Evolutionary conservation across 2,797 vertebrate species (phyloP).

Genomic region (Paguma larvata): DNA sequence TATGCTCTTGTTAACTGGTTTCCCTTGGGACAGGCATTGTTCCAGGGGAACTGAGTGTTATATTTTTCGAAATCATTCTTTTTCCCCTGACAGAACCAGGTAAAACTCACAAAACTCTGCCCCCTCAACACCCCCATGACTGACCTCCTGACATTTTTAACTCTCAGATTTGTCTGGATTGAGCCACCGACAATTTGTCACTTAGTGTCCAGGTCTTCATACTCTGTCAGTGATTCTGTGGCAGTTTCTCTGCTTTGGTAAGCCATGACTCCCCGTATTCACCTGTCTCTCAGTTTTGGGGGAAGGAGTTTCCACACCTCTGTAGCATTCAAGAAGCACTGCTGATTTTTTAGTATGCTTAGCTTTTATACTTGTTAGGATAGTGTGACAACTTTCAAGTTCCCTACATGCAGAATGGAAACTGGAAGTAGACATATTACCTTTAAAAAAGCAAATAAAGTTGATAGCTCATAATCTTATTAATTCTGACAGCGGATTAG

Average conservation of each 20-base stretch:
- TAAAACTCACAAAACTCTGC: not conserved
- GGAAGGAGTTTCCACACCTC: not conserved
- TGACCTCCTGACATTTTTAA: not conserved
- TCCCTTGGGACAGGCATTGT: not conserved
- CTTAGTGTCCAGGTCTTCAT: not conserved
- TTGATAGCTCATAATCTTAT: not conserved
- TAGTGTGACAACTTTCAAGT: not conserved
- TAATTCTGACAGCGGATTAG: not conserved
- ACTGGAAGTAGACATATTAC: not conserved
- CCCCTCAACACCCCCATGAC: not conserved
- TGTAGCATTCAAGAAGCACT: not conserved
- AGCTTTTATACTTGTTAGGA: not conserved
- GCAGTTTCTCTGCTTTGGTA: not conserved
- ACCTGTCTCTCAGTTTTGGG: not conserved
- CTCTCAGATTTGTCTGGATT: not conserved
- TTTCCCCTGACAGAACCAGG: not conserved
- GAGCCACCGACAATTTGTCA: not conserved
- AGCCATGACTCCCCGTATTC: not conserved
- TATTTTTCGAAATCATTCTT: not conserved
- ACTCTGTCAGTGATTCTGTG: not conserved
- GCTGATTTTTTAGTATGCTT: not conserved
- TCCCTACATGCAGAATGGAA: not conserved
- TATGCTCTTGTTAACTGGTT: not conserved
- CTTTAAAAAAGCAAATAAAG: not conserved
- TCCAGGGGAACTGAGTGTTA: not conserved